phyloP scores from a whole-genome alignment of 2,113 vertebrate genomes.

The Muntiacus muntjak region DNA sequence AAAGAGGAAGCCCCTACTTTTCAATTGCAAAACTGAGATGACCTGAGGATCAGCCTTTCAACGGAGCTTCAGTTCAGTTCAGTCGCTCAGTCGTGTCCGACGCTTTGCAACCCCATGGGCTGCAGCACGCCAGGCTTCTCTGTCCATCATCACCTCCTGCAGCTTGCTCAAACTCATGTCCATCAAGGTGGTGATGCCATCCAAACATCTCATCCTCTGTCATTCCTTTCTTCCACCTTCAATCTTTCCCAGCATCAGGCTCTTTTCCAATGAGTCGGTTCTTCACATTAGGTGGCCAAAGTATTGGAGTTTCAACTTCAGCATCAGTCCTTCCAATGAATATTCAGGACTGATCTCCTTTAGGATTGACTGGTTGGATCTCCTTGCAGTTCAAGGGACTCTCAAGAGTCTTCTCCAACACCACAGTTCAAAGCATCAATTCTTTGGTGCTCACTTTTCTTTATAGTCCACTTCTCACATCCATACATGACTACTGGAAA shows the following conservation, averaged over 20 bases:
- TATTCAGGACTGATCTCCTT: background rate
- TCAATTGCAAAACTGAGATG: background rate
- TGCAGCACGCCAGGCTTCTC: background rate
- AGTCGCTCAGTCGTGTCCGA: rapidly evolving
- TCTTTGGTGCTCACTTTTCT: background rate
- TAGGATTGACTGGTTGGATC: background rate
- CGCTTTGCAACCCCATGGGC: background rate
- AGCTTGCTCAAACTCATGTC: background rate
- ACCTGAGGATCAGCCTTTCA: background rate
- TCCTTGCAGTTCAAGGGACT: background rate
- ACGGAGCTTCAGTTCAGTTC: background rate
- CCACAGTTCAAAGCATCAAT: background rate
- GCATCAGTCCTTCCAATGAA: background rate
- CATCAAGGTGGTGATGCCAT: background rate
- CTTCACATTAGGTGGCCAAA: background rate
- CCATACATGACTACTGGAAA: background rate
- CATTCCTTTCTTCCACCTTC: background rate
- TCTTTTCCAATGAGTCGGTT: background rate
- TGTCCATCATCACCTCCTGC: background rate
- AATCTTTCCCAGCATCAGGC: background rate
- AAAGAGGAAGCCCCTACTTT: background rate
- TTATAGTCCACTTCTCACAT: background rate
- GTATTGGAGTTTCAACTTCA: background rate
- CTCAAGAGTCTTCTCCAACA: background rate
- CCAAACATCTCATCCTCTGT: background rate